Evolutionary conservation across 2,113 vertebrate genomes (phyloP).

Genomic region (Philantomba maxwellii): DNA sequence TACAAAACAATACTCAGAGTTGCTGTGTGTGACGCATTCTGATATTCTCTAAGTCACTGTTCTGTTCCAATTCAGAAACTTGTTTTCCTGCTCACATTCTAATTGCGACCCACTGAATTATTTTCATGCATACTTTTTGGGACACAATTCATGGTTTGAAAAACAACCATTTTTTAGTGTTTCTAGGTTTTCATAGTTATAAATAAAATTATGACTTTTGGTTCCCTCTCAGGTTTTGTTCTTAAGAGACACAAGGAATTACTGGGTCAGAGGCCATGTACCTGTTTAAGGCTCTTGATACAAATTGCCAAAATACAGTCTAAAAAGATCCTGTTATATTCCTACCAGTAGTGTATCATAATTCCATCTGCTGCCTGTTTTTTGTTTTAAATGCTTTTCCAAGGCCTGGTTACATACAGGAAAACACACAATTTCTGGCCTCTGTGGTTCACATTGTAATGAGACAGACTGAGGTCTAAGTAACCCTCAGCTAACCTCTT

Average conservation of each 20-base stretch:
- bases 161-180: background rate
- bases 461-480: background rate
- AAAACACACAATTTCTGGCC: background rate
- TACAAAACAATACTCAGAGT: background rate
- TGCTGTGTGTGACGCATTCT: background rate
- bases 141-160: background rate
- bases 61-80: background rate
- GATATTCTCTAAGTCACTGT: background rate
- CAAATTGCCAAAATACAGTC: background rate
- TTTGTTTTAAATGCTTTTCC: background rate
- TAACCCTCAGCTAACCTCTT: background rate
- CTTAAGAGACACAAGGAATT: slow-evolving; percentile 9
- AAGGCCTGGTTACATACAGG: background rate
- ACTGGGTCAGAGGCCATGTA: background rate
- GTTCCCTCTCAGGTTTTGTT: slow-evolving; percentile 6
- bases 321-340: slow-evolving; percentile 21
- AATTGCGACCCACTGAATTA: background rate
- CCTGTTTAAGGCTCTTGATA: background rate
- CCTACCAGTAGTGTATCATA: background rate
- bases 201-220: background rate
- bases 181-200: slow-evolving; percentile 12
- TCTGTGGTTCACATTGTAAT: background rate
- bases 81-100: slow-evolving; percentile 10
- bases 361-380: background rate
- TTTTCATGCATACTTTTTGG: background rate